Conservation (phyloP, 92 coral and sea anemone species). For the Muricea muricata region DNA sequence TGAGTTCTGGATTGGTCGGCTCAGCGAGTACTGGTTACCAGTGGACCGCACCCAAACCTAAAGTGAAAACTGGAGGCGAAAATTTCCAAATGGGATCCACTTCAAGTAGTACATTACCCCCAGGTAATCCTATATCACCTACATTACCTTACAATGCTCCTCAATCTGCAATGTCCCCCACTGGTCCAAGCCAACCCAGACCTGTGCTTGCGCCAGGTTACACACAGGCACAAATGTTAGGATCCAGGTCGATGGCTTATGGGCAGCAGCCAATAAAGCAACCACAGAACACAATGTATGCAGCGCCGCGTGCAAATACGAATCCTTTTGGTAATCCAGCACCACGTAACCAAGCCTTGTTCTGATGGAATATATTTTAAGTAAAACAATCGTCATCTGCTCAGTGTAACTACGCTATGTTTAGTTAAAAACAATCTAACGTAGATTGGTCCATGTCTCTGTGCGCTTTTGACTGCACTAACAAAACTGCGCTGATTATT, state of each 20-base stretch:
- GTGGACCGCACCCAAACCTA: conserved; percentile 93
- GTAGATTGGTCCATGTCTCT: too few species aligned
- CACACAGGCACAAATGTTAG: conserved; percentile 72
- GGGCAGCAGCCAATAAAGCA: conserved; percentile 73
- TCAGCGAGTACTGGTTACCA: conserved; percentile 72
- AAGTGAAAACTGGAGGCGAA: conserved; percentile 93
- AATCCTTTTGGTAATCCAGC: conserved; percentile 29
- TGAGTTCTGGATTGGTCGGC: neutral
- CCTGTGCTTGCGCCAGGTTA: conserved; percentile 61
- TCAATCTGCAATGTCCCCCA: neutral
- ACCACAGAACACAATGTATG: conserved; percentile 78
- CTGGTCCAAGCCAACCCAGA: conserved; percentile 13
- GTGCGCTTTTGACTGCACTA: too few species aligned
- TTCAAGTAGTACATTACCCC: conserved; percentile 51
- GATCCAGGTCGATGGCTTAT: conserved; percentile 1
- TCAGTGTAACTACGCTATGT: too few species aligned
- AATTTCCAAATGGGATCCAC: conserved; percentile 84
- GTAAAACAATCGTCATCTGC: too few species aligned
- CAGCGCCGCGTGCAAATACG: neutral
- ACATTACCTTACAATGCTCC: neutral
- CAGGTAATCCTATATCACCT: conserved; percentile 19
- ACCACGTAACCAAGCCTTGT: conserved; percentile 23
- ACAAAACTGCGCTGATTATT: too few species aligned
- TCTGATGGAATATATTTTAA: too few species aligned
- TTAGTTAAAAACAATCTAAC: too few species aligned